Base-by-base conservation (phyloP, 2,888 invertebrate species). In the Hydrotaea cyrtoneurina region DNA sequence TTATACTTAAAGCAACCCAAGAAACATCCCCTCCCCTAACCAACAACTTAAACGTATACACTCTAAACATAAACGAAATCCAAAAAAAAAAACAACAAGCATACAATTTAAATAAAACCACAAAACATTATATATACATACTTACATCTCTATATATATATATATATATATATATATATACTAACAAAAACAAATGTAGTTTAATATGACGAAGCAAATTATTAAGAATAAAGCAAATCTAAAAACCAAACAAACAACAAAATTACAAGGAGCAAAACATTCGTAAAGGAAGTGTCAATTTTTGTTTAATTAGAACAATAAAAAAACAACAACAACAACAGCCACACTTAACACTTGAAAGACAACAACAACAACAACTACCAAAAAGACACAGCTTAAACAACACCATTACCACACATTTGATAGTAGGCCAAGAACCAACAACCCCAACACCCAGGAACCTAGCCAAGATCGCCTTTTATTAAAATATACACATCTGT, bases 401-500 rank as follows among this genome's bases (percentile, higher is more conserved):
- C 43, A 57, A 73, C 23, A 75, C 43, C 15, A 59, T 53, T 23
- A 71, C 26, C 7, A 73, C 76, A 76, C 46, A 78, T 62, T 46
- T 78, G 19, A 15, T 31, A 23, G 83, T 83, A 80, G 75, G 78
- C 75, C 83, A 80, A 78, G n/a, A 69, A 21, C 55, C 55, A 64
- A 55, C 62, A 64, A 71, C 66, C 64, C 53, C 66, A 74, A 57
- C 2, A 86, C 77, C 50, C 79, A 80, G 78, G 74, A 57, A 86
- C 86, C 82, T 81, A 83, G 85, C 80, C 86, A 86, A 86, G 88
- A 86, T 87, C 87, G 89, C 87, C 10, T 39, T 39, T 39, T 13
- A 8, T 39, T 89, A 88, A 89, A 89, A 89, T 88, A 88, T 88
- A 87, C 31, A n/a, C n/a, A n/a, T n/a, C n/a, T n/a, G n/a, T n/a